Percentiles rank a stretch among this genome's conserved stretches.
Evolutionary conservation across 2,797 vertebrate genomes (phyloP).

Genomic region (Amblyraja radiata): DNA sequence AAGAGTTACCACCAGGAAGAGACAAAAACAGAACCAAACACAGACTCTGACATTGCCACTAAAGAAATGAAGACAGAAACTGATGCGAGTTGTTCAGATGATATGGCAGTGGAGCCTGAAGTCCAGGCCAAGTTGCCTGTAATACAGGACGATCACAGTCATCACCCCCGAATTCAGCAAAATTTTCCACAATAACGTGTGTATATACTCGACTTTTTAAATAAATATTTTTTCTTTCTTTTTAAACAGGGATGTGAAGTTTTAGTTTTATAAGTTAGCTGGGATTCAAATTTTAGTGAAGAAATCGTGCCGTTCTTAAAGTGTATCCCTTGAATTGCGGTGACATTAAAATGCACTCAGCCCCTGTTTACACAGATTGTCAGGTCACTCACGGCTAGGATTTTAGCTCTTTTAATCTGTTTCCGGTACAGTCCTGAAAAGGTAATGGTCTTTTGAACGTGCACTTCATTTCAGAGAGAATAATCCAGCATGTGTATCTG

Average conservation of each 20-base stretch:
- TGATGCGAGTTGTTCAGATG: constrained; percentile 53
- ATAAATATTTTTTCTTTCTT: constrained; percentile 46
- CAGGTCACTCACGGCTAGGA: background rate
- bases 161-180: constrained; percentile 56
- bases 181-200: constrained; percentile 61
- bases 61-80: constrained; percentile 58
- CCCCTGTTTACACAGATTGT: constrained; percentile 12
- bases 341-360: background rate
- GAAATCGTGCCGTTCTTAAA: constrained; percentile 24
- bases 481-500: background rate
- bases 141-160: constrained; percentile 60
- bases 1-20: constrained; percentile 74
- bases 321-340: background rate
- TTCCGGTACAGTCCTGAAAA: background rate
- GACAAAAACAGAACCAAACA: constrained; percentile 51
- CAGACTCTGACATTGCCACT: constrained; percentile 53
- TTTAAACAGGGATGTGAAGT: constrained; percentile 75
- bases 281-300: constrained; percentile 35
- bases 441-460: background rate
- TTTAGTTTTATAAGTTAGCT: constrained; percentile 74
- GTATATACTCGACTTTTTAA: constrained; percentile 60
- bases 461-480: background rate
- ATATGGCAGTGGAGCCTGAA: constrained; percentile 57
- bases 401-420: background rate
- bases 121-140: constrained; percentile 55